Evolutionary conservation across 1,140 invertebrate genomes (phyloP).

Genomic region (Drosophila fuyamai): DNA sequence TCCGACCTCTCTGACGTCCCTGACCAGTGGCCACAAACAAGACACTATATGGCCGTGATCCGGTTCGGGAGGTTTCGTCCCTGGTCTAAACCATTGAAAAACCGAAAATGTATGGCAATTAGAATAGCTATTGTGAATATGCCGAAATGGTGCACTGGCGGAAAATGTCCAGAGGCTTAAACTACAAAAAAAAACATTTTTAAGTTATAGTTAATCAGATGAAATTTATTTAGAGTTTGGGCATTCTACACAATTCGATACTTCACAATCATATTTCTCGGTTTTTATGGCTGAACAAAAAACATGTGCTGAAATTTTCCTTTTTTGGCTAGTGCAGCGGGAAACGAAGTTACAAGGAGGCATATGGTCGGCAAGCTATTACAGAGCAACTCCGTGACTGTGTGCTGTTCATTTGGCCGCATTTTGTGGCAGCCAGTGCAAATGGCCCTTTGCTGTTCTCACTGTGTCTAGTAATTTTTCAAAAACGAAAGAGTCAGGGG

Average conservation of each 20-base stretch:
- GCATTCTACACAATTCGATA: background rate
- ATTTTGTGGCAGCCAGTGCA: constrained; percentile 72
- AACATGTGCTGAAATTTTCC: background rate
- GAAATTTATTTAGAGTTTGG: background rate
- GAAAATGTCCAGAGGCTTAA: background rate
- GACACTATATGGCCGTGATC: constrained; percentile 16
- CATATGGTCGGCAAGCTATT: constrained; percentile 67
- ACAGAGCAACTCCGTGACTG: constrained; percentile 68
- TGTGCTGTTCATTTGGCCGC: constrained; percentile 74
- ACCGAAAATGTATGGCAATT: constrained; percentile 82
- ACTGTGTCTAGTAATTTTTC: constrained; percentile 72
- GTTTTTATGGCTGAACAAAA: no score
- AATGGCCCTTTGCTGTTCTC: constrained; percentile 71
- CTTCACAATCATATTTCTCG: no score
- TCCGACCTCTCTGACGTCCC: background rate
- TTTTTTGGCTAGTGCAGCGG: constrained; percentile 9
- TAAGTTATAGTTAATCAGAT: background rate
- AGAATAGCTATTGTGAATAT: constrained; percentile 71
- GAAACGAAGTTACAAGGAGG: constrained; percentile 15
- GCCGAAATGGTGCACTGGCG: constrained; percentile 18
- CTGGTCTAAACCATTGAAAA: constrained; percentile 75
- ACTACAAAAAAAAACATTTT: background rate
- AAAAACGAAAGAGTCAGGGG: constrained; percentile 42
- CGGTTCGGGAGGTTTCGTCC: constrained; percentile 17
- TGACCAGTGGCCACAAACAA: constrained; percentile 39